Evolutionary conservation across 2,113 vertebrate species (phyloP), one percentile per base, ranked within the genome.

Genomic region (Austrofundulus limnaeus): DNA sequence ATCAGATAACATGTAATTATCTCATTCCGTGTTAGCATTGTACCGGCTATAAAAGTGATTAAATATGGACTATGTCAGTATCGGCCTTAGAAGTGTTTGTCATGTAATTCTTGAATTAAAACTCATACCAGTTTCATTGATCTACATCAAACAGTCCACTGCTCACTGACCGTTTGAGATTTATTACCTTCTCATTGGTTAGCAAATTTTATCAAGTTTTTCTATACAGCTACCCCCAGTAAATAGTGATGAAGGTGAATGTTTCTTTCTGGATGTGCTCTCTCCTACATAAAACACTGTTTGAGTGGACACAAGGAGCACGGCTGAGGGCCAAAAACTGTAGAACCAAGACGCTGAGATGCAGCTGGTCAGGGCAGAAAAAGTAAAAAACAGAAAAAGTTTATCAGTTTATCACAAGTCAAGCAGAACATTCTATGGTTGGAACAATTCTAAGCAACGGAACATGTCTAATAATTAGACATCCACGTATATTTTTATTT

Each of bases 241-340:
- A 93, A 93, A 92, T 93, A 88, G 87, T 91, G 90, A 83, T 88
- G 87, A 83, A 84, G 87, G 83, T 88, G 78, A 87, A 88, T 80
- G 81, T 81, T 42, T 59, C 73, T 68, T 57, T 73, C 39, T 25
- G 61, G 56, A 65, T 57, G 61, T 53, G 8, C 49, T 28, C 58
- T 28, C 64, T 38, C 23, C 0, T n/a, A 34, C 17, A 43, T 17
- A 4, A n/a, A n/a, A 43, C 7, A 34, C 31, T 34, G 10, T 34
- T 34, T 10, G 8, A 9, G 31, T 34, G 31, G 8, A 34, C 31
- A 10, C 8, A 34, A 34, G 8, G 31, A 34, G 31, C 31, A 34
- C 10, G 31, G 2, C n/a, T 34, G 31, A 34, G 31, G 31, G 31
- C 31, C 31, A 9, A 10, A 34, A 34, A 34, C 31, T 34, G 31